Conservation (phyloP, 2,797 vertebrate genomes). For the Anguilla megastoma region DNA sequence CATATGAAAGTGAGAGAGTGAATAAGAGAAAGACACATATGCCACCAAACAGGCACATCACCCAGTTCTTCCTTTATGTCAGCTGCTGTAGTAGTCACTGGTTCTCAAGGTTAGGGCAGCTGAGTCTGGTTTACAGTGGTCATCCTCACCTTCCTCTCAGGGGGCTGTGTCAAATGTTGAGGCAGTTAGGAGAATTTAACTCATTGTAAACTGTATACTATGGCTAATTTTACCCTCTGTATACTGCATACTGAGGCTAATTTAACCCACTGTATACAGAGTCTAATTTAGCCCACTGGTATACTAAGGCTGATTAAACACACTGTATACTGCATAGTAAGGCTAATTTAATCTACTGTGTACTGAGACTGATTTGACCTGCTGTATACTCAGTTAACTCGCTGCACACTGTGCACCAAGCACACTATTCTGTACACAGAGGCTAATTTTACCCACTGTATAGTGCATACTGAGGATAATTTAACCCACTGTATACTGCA, state of each 20-base stretch:
- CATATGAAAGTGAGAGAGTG: neutral
- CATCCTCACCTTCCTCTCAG: neutral
- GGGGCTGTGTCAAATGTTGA: neutral
- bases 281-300: neutral
- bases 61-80: neutral
- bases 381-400: neutral
- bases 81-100: constrained; percentile 12
- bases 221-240: neutral
- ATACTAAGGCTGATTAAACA: neutral
- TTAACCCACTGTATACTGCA: too few species aligned
- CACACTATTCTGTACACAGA: too few species aligned
- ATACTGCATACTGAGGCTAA: neutral
- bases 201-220: neutral
- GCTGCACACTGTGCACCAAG: neutral
- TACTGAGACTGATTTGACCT: neutral
- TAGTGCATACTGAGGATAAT: too few species aligned
- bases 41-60: neutral
- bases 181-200: constrained; percentile 10
- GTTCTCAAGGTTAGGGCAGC: constrained; percentile 9
- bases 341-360: neutral
- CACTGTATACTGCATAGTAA: neutral
- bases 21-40: neutral
- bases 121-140: neutral
- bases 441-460: too few species aligned
- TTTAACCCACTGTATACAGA: neutral